Evolutionary conservation across 2,113 vertebrate species (phyloP).

Genomic region (Rattus rattus): DNA sequence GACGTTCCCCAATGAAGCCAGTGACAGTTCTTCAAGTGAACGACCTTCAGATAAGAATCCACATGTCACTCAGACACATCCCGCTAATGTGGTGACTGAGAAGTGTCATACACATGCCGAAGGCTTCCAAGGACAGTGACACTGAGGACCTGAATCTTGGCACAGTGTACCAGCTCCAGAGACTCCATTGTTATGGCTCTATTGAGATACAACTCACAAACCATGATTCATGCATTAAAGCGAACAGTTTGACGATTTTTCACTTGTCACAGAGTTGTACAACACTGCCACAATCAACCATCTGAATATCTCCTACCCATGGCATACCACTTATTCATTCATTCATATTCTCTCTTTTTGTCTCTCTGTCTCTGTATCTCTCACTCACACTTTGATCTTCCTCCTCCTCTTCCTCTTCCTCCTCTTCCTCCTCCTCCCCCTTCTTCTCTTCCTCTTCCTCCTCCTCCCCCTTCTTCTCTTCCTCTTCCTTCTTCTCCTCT

Average conservation of each 20-base stretch:
- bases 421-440: no score
- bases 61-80: background rate
- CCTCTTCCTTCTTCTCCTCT: background rate
- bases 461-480: background rate
- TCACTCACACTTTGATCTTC: background rate
- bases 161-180: background rate
- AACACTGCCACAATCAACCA: background rate
- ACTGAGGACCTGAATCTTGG: background rate
- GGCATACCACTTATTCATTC: no score
- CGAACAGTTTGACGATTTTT: background rate
- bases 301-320: background rate
- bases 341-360: background rate
- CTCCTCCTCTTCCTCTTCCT: background rate
- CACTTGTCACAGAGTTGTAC: background rate
- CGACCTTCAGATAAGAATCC: background rate
- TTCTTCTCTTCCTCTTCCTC: no score
- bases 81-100: background rate
- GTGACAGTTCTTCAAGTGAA: background rate
- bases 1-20: background rate
- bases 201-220: background rate
- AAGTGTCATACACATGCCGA: background rate
- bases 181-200: background rate
- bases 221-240: background rate
- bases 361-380: background rate
- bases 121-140: background rate